These are phyloP conservation scores for Colostygia pectinataria DNA, from an alignment of 2,888 invertebrate species.

Conservation along the genomic window DNA sequence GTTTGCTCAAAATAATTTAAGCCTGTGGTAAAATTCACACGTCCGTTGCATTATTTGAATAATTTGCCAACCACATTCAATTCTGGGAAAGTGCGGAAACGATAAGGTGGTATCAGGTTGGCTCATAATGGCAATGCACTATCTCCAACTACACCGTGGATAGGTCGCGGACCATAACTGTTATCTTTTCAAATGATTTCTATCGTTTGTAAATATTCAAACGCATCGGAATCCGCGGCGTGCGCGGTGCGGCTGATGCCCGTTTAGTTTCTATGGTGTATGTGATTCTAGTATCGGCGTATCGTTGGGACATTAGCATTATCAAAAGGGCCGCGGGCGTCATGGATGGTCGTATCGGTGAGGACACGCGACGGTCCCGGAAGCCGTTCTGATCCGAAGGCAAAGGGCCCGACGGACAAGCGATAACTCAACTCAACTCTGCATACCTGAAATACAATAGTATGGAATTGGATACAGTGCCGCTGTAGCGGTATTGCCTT, in stretches of 20 bases:
- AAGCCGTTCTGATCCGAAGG: conserved; percentile 71
- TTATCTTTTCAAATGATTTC: conserved; percentile 55
- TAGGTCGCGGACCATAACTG: conserved; percentile 54
- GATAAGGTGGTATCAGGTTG: conserved; percentile 18
- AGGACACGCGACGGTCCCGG: conserved; percentile 73
- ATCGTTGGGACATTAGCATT: conserved; percentile 77
- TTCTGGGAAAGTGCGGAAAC: conserved; percentile 41
- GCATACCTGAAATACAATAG: conserved; percentile 75
- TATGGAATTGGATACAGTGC: conserved; percentile 63
- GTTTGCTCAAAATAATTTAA: background rate
- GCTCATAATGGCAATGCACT: conserved; percentile 29
- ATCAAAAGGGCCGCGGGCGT: conserved; percentile 78
- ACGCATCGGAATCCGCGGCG: conserved; percentile 54
- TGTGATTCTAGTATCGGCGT: conserved; percentile 68
- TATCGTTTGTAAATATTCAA: conserved; percentile 57
- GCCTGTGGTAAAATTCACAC: background rate
- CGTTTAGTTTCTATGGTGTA: conserved; percentile 69
- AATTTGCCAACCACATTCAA: conserved; percentile 37
- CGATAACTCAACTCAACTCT: conserved; percentile 75
- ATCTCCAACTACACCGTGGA: conserved; percentile 35
- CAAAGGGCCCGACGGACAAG: conserved; percentile 71
- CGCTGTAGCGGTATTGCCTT: conserved; percentile 56
- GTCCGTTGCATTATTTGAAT: conserved; percentile 11
- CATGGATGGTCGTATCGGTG: conserved; percentile 73
- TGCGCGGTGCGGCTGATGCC: conserved; percentile 59